Evolutionary conservation across 2,888 invertebrate genomes (phyloP).

Genomic region (Catocala nupta): DNA sequence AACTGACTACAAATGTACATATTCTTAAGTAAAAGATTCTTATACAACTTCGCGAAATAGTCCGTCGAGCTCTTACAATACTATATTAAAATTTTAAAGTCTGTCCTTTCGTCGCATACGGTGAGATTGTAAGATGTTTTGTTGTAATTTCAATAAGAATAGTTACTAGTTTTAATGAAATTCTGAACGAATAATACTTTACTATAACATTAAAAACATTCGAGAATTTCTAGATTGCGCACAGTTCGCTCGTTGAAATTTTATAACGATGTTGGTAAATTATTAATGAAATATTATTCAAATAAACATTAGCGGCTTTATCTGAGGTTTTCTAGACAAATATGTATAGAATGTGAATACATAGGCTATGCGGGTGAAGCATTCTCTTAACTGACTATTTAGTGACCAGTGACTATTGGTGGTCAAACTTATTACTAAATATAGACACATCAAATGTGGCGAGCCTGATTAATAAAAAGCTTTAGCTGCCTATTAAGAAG

Average conservation of each 20-base stretch:
- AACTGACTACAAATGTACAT: slow-evolving; percentile 38
- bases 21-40: slow-evolving; percentile 21
- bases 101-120: slow-evolving; percentile 29
- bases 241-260: slow-evolving; percentile 2
- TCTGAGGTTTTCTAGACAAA: too few species aligned
- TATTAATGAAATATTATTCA: too few species aligned
- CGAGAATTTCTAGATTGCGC: slow-evolving; percentile 7
- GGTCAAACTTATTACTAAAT: too few species aligned
- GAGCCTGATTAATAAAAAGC: too few species aligned
- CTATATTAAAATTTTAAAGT: slow-evolving; percentile 47
- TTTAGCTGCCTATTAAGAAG: too few species aligned
- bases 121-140: slow-evolving; percentile 22
- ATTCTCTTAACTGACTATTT: too few species aligned
- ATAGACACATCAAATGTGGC: too few species aligned
- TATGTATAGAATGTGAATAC: too few species aligned
- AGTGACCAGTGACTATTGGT: too few species aligned
- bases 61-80: slow-evolving; percentile 37
- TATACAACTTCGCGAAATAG: slow-evolving; percentile 37
- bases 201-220: slow-evolving; percentile 18
- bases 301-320: too few species aligned
- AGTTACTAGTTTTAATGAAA: slow-evolving; percentile 36
- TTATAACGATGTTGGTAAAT: not conserved
- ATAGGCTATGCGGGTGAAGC: too few species aligned
- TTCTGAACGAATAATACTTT: slow-evolving; percentile 21
- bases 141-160: slow-evolving; percentile 27